Evolutionary conservation across 2,113 vertebrate genomes (phyloP).

Genomic region (Pseudolaguvia tuberculata): DNA sequence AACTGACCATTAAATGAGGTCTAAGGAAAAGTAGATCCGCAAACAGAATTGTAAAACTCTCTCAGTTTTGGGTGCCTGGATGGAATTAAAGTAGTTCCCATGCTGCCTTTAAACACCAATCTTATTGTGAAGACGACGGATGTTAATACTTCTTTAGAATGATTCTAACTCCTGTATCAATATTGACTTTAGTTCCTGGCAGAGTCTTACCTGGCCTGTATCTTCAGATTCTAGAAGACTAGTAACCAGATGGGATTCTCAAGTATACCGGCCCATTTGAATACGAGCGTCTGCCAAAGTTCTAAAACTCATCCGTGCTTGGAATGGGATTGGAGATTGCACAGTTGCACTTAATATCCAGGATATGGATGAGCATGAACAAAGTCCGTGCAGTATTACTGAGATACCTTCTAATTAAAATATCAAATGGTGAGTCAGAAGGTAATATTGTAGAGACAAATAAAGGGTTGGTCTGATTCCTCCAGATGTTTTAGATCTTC

Average conservation of each 20-base stretch:
- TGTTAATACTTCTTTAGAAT: not conserved
- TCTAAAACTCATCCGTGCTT: not conserved
- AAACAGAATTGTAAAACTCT: not conserved
- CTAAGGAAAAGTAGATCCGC: not conserved
- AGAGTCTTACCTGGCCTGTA: not conserved
- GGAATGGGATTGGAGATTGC: not conserved
- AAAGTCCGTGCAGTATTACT: not conserved
- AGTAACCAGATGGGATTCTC: not conserved
- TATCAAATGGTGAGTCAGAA: not conserved
- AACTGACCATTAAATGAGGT: not conserved
- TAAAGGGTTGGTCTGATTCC: not conserved
- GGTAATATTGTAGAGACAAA: not conserved
- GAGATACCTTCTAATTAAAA: not conserved
- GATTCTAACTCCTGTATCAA: not conserved
- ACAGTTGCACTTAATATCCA: not conserved
- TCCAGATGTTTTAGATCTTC: not conserved
- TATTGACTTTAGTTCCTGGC: not conserved
- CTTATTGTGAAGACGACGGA: not conserved
- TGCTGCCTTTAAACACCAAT: not conserved
- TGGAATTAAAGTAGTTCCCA: not conserved
- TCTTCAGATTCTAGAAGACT: not conserved
- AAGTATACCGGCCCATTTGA: not conserved
- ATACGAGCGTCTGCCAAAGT: not conserved
- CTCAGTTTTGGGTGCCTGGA: not conserved
- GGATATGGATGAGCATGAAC: slow-evolving; percentile 10